Percentiles rank a stretch among this genome's conserved stretches.
Evolutionary conservation across 1,140 invertebrate species (phyloP).

Genomic region (Cyrtorhinus lividipennis): DNA sequence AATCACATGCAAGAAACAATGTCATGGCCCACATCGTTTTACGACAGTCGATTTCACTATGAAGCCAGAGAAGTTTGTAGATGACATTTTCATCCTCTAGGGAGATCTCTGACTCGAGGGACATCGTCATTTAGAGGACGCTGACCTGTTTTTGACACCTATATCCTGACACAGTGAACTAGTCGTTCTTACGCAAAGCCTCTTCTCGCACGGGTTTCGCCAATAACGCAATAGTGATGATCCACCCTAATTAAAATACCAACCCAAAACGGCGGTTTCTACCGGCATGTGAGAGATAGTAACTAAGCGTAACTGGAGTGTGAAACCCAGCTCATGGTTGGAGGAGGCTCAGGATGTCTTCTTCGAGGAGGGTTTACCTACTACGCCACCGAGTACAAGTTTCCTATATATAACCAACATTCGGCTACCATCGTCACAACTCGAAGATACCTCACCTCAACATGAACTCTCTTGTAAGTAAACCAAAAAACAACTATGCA

Average conservation of each 20-base stretch:
- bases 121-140: too few species aligned
- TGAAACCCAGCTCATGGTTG: not conserved
- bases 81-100: too few species aligned
- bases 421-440: not conserved
- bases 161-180: too few species aligned
- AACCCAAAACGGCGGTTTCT: not conserved
- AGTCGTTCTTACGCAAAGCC: too few species aligned
- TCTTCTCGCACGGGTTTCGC: too few species aligned
- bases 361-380: not conserved
- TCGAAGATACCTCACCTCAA: not conserved
- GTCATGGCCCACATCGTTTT: too few species aligned
- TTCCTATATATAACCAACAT: not conserved
- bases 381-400: too few species aligned
- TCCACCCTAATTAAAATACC: conserved; percentile 2
- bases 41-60: too few species aligned
- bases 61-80: too few species aligned
- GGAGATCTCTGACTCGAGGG: too few species aligned
- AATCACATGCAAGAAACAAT: too few species aligned
- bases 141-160: too few species aligned
- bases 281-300: not conserved
- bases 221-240: not conserved
- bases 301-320: not conserved
- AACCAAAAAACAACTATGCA: not conserved
- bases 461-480: conserved; percentile 5
- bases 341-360: not conserved